These are phyloP conservation scores for Corapipo altera DNA, from an alignment of 2,113 vertebrate genomes.

Conservation along the genomic window DNA sequence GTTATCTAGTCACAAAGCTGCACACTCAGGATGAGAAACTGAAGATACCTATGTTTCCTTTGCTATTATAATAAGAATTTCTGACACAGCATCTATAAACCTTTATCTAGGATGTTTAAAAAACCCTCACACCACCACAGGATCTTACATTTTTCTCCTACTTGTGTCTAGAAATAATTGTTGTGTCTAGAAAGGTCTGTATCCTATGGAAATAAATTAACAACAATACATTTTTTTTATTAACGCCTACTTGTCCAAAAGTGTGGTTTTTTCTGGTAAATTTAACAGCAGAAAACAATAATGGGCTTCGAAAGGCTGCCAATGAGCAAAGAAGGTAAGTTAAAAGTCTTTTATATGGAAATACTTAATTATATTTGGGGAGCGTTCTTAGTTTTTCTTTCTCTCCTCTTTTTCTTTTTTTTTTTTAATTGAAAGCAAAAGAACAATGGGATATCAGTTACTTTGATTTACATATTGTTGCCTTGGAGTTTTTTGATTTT, in stretches of 20 bases:
- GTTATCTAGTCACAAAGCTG: background rate
- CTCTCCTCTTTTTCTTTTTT: background rate
- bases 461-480: background rate
- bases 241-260: conserved; percentile 36
- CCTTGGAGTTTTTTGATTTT: too few relatives aligned
- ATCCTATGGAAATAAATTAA: conserved; percentile 53
- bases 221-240: conserved; percentile 33
- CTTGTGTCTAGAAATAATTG: background rate
- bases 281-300: conserved; percentile 46
- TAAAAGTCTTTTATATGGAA: conserved; percentile 27
- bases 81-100: background rate
- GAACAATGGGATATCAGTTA: background rate
- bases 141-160: background rate
- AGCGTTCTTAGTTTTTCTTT: background rate
- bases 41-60: background rate
- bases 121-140: background rate
- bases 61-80: background rate
- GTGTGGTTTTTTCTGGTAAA: conserved; percentile 21
- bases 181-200: conserved; percentile 2
- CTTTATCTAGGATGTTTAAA: background rate
- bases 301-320: background rate
- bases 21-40: background rate
- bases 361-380: background rate
- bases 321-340: conserved; percentile 12
- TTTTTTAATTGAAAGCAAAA: background rate